Percentiles rank a stretch among this genome's conserved stretches.
These are phyloP conservation scores for Hormaphis cornu DNA, from an alignment of 1,140 invertebrate species.

Conservation along the genomic window DNA sequence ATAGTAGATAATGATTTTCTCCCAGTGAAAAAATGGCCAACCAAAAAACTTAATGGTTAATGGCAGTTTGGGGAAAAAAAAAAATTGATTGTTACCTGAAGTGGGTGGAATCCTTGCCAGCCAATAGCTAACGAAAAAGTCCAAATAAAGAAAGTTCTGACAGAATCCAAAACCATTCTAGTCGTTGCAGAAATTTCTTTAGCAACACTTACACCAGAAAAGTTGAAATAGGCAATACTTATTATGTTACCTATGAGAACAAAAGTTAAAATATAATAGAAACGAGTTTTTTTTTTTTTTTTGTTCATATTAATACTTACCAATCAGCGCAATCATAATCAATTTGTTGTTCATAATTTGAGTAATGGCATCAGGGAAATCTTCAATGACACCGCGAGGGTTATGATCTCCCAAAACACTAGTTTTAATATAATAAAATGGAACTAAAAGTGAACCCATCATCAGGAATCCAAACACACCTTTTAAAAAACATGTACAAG, in stretches of 20 bases:
- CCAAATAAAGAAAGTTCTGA: conserved; percentile 87
- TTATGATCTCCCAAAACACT: conserved; percentile 65
- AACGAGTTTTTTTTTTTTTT: not conserved
- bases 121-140: conserved; percentile 58
- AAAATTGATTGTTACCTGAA: conserved; percentile 54
- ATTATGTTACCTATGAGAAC: conserved; percentile 63
- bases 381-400: conserved; percentile 70
- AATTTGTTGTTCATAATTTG: conserved; percentile 63
- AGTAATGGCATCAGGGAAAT: conserved; percentile 69
- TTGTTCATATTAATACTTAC: conserved; percentile 45
- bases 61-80: not conserved
- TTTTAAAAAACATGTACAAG: conserved; percentile 42
- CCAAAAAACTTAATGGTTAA: no score
- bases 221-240: conserved; percentile 95
- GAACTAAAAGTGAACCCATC: conserved; percentile 64
- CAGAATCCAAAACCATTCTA: conserved; percentile 82
- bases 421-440: conserved; percentile 75
- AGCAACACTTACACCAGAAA: conserved; percentile 89
- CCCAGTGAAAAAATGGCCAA: no score
- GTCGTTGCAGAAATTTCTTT: conserved; percentile 88
- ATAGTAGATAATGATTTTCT: no score
- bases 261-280: not conserved
- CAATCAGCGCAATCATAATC: conserved; percentile 55
- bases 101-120: conserved; percentile 71
- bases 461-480: conserved; percentile 74